Conservation (phyloP, 2,888 invertebrate species). For the Cheiracanthium punctorium region DNA sequence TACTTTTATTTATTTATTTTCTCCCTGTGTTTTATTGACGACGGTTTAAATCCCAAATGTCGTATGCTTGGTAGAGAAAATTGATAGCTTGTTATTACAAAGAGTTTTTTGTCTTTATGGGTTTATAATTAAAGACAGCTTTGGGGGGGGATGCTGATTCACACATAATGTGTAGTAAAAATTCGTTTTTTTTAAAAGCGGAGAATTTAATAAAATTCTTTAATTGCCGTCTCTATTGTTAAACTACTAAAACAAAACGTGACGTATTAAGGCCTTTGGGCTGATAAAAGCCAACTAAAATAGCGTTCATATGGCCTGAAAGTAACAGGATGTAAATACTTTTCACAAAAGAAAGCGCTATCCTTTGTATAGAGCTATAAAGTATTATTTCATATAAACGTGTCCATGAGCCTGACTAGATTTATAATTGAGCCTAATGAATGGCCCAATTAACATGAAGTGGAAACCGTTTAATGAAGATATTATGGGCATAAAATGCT, state of each 20-base stretch:
- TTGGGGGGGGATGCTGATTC: neutral
- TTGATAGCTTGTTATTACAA: slow-evolving; percentile 23
- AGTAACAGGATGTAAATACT: neutral
- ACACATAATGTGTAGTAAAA: too few species aligned
- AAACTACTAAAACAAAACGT: neutral
- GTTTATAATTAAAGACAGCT: neutral
- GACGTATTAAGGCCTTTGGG: neutral
- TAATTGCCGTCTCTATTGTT: neutral
- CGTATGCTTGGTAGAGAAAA: slow-evolving; percentile 27
- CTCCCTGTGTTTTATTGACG: too few species aligned
- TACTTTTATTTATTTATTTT: too few species aligned
- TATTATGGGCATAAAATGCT: neutral
- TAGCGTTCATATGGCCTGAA: neutral
- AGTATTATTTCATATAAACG: neutral
- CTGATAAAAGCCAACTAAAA: neutral
- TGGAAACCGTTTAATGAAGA: neutral
- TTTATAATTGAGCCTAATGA: neutral
- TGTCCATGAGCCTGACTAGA: neutral
- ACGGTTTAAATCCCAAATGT: neutral
- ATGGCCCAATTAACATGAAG: neutral
- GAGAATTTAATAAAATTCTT: neutral
- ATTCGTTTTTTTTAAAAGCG: neutral
- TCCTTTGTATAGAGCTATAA: neutral
- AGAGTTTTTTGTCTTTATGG: neutral
- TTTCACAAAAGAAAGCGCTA: neutral